Conservation (phyloP, 2,797 vertebrate species). For the Molossus molossus region DNA sequence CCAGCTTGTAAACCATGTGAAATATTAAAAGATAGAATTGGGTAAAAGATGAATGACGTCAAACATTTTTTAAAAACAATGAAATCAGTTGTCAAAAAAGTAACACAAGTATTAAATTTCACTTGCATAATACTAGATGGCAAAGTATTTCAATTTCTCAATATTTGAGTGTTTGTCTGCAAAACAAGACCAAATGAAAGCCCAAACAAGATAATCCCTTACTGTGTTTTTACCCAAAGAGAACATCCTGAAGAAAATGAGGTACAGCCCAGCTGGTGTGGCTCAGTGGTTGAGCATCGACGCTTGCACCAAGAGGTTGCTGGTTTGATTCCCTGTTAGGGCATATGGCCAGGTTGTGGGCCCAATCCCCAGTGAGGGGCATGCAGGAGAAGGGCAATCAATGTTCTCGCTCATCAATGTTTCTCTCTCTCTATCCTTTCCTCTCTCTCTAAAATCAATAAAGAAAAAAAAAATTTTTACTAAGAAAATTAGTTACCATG, state of each 20-base stretch:
- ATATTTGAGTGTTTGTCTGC: constrained; percentile 50
- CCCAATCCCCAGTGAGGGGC: too few species aligned
- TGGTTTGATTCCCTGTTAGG: too few species aligned
- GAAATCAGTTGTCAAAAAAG: constrained; percentile 68
- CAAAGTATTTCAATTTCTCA: constrained; percentile 77
- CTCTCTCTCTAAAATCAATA: too few species aligned
- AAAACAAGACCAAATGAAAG: constrained; percentile 62
- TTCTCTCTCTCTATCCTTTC: too few species aligned
- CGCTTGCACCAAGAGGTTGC: too few species aligned
- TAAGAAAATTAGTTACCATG: neutral
- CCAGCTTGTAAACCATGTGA: constrained; percentile 45
- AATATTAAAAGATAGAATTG: constrained; percentile 65
- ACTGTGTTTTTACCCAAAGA: neutral
- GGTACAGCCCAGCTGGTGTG: too few species aligned
- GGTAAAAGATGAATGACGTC: constrained; percentile 64
- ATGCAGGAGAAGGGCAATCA: too few species aligned
- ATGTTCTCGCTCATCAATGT: too few species aligned
- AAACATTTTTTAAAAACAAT: constrained; percentile 70
- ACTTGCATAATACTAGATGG: constrained; percentile 81
- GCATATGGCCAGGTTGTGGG: too few species aligned
- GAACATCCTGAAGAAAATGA: constrained; percentile 37
- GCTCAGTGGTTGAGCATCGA: too few species aligned
- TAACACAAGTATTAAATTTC: constrained; percentile 82
- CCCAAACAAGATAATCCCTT: neutral
- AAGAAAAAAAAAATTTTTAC: too few species aligned